Base-by-base conservation (phyloP, 1,140 invertebrate species). In the Drosophila watanabei region DNA sequence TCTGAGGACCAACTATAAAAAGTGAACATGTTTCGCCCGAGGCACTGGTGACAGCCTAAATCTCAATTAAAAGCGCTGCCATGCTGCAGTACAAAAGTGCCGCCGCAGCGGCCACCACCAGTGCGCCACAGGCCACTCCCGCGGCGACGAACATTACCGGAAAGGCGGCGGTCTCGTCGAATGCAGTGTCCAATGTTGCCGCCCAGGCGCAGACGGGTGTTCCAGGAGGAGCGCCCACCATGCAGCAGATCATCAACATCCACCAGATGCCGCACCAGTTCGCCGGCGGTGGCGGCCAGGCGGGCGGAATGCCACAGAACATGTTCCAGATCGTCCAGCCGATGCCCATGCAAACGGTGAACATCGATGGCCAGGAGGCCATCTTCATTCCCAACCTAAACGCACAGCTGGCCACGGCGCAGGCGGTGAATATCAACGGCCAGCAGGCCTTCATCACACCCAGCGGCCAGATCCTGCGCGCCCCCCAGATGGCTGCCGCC, bases 291-390 rank as follows among this genome's bases (percentile, higher is more conserved):
- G 70, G 73, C 1, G 65, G 51, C 7, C 68, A 66, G 7, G 49
- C 59, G 10, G 30, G 57, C 39, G 58, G 60, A 13, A 52, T 91
- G 57, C 60, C 77, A 0, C 92, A 93, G 37, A 93, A 91, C 39
- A 93, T 93, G 92, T 93, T 93, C 37, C 87, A 91, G 62, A 91
- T 93, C 32, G 92, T 93, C n/a, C 92, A 93, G 48, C 93, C 93
- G 41, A 88, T 88, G 85, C 85, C 92, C 9, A 96, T 98, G 95
- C 98, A 98, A 93, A 97, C 97, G 1, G 96, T 99, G 10, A 98
- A 97, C 24, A 97, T 98, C 8, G 98, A 98, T 93, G 98, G 98
- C 0, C 98, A 98, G 90, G 98, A 98, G 91, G 97, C 97, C 0
- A 94, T 98, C 28, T 97, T 98, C 92, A 97, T 98, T 87, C 97